These are phyloP conservation scores for Loxodonta africana DNA, from an alignment of 2,113 vertebrate genomes.

Conservation along the genomic window DNA sequence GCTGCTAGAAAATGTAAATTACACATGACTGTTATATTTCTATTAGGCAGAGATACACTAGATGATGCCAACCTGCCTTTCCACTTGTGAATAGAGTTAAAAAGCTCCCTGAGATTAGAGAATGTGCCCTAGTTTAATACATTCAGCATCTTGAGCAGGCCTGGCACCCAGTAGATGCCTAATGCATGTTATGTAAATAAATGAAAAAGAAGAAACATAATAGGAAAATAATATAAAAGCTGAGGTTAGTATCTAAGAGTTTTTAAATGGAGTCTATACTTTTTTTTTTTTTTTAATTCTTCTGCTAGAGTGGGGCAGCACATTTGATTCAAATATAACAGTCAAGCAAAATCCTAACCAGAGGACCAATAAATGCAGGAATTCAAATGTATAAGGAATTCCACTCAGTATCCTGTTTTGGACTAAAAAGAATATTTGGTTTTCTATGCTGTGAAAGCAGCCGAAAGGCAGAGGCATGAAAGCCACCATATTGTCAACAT, in stretches of 20 bases:
- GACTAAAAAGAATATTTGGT: background rate
- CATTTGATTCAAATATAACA: background rate
- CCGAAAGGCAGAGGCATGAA: background rate
- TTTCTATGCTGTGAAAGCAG: background rate
- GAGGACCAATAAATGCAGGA: background rate
- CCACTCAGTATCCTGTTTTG: background rate
- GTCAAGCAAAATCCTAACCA: background rate
- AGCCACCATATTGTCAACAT: accelerated
- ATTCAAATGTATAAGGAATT: background rate
- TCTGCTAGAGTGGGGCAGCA: background rate
- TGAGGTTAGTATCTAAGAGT: background rate
- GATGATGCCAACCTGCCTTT: background rate
- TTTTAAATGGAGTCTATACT: background rate
- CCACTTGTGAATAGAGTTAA: background rate
- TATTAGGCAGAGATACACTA: background rate
- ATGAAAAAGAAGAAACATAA: background rate
- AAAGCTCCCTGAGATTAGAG: too few species aligned
- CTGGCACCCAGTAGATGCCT: background rate
- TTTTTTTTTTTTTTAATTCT: too few species aligned
- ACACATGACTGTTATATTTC: background rate
- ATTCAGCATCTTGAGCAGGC: background rate
- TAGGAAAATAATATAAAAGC: background rate
- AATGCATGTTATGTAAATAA: background rate
- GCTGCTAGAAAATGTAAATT: background rate
- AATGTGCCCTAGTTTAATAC: background rate